A percentile compares a stretch with the other conserved stretches of the same genome.
phyloP scores from a whole-genome alignment of 92 coral and sea anemone species.

The Micromussa lordhowensis region DNA sequence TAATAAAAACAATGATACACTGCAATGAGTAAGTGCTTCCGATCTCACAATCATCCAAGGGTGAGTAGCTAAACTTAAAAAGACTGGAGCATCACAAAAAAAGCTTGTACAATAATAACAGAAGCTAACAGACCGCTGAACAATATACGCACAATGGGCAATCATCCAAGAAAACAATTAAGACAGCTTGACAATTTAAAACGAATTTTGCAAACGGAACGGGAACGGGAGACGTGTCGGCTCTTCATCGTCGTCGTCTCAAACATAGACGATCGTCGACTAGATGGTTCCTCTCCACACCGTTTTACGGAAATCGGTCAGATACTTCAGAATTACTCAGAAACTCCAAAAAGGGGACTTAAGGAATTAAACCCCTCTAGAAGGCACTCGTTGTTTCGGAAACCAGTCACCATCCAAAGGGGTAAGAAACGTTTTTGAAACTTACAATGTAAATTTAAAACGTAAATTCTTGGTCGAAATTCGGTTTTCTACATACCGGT shows the following conservation, averaged over 20 bases:
- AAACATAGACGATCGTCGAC: background rate
- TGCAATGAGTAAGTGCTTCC: background rate
- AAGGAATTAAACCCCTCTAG: no score
- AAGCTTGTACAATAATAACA: background rate
- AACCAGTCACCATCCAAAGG: no score
- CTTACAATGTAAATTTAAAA: no score
- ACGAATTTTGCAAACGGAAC: conserved; percentile 5
- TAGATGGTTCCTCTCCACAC: background rate
- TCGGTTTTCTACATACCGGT: background rate
- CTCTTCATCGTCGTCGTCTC: conserved; percentile 43
- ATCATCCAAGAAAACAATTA: background rate
- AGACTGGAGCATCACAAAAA: background rate
- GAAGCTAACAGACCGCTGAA: background rate
- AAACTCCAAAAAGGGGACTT: no score
- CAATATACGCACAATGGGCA: background rate
- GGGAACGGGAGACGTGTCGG: conserved; percentile 63
- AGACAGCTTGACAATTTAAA: background rate
- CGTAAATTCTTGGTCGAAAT: background rate
- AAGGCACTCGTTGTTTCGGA: no score
- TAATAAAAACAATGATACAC: background rate
- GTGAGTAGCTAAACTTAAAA: background rate
- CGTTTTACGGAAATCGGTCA: no score
- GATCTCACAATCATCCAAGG: background rate
- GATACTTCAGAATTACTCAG: no score
- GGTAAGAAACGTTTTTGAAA: background rate